Percentiles rank a stretch among this genome's conserved stretches.
Evolutionary conservation across 2,888 invertebrate genomes (phyloP).

Genomic region (Pristionchus entomophagus): DNA sequence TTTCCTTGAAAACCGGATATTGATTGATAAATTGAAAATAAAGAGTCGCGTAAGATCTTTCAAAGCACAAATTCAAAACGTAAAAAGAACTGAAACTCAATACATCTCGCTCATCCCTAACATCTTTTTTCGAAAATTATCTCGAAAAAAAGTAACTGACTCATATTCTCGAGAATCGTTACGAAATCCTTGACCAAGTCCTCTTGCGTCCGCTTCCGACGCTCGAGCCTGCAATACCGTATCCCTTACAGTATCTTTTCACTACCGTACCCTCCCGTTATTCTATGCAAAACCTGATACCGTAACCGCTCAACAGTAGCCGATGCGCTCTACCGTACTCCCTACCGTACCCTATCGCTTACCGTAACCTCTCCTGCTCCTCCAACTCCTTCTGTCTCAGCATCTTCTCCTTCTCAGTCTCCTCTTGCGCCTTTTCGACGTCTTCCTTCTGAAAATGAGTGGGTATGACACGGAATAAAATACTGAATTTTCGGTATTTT

Average conservation of each 20-base stretch:
- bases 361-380: slow-evolving; percentile 30
- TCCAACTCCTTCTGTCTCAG: slow-evolving; percentile 4
- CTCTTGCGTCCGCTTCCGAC: slow-evolving; percentile 64
- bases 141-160: no score
- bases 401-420: slow-evolving; percentile 33
- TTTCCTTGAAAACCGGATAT: no score
- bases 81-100: no score
- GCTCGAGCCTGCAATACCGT: slow-evolving; percentile 51
- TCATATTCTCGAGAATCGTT: slow-evolving; percentile 67
- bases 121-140: no score
- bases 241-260: neutral
- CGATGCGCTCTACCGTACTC: neutral
- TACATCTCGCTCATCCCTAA: no score
- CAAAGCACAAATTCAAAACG: no score
- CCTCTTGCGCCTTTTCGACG: neutral
- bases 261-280: no score
- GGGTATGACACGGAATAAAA: neutral
- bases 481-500: no score
- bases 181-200: slow-evolving; percentile 67
- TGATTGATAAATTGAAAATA: no score
- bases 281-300: neutral
- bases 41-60: no score
- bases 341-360: neutral
- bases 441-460: slow-evolving; percentile 4
- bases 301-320: neutral